Percentiles rank a stretch among this genome's conserved stretches.
Conservation (phyloP, 2,797 vertebrate genomes). For the Distichodus sexfasciatus region DNA sequence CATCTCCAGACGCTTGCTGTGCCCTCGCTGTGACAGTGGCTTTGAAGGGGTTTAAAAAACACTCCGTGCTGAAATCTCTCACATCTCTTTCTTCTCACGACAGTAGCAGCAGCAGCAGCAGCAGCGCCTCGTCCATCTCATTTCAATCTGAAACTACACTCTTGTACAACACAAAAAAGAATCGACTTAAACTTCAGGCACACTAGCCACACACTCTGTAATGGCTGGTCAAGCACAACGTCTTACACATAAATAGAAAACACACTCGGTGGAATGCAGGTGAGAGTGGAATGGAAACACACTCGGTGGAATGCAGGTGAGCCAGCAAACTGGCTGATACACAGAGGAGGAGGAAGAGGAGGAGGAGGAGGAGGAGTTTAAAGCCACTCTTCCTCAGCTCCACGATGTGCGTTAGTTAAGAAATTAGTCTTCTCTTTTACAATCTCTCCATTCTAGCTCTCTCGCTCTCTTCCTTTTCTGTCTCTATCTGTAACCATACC, state of each 20-base stretch:
- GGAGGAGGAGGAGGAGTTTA: no score
- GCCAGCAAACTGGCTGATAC: no score
- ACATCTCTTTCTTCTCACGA: conserved; percentile 64
- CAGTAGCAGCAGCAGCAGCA: conserved; percentile 47
- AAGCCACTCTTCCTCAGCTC: no score
- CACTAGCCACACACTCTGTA: not conserved
- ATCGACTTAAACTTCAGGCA: conserved; percentile 32
- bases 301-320: no score
- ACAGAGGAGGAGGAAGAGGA: no score
- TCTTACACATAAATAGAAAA: not conserved
- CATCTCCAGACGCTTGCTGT: conserved; percentile 10
- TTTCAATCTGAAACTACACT: conserved; percentile 63
- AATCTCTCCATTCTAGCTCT: no score
- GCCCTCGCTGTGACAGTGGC: conserved; percentile 50
- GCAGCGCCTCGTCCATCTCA: conserved; percentile 55
- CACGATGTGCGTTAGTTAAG: no score
- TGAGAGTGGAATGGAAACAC: no score
- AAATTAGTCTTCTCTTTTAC: no score
- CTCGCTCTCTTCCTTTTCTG: no score
- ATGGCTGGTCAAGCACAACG: not conserved
- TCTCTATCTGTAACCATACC: no score
- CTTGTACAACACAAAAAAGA: conserved; percentile 55
- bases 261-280: no score
- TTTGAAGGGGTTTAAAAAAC: conserved; percentile 57
- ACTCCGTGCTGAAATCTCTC: conserved; percentile 49